Evolutionary conservation across 2,888 invertebrate genomes (phyloP).

Genomic region (Phrixothrix hirtus): DNA sequence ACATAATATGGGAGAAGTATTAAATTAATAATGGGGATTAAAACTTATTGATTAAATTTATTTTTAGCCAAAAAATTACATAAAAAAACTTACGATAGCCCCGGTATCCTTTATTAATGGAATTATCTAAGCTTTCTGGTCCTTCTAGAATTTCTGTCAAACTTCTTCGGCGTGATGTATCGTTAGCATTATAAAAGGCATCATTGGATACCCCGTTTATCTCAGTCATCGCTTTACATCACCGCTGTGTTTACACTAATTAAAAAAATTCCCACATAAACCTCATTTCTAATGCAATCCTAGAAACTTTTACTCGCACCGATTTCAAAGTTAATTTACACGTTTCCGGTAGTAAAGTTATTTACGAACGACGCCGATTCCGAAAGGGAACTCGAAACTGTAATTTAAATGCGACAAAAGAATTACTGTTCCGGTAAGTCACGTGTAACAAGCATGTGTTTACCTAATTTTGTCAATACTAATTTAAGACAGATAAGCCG

Average conservation of each 20-base stretch:
- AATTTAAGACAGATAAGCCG: no score
- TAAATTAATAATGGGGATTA: no score
- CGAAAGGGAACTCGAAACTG: neutral
- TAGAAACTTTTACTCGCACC: neutral
- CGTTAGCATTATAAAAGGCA: neutral
- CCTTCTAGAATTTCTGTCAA: slow-evolving; percentile 39
- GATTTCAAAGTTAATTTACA: neutral
- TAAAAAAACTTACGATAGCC: slow-evolving; percentile 46
- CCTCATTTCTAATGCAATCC: neutral
- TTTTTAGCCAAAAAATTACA: neutral
- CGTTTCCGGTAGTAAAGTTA: neutral
- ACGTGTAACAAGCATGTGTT: no score
- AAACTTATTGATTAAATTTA: no score
- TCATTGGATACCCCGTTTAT: slow-evolving; percentile 11
- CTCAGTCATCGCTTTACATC: slow-evolving; percentile 5
- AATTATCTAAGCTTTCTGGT: slow-evolving; percentile 34
- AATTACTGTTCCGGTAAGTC: no score
- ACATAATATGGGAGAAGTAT: no score
- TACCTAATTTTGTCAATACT: no score
- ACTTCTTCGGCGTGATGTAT: slow-evolving; percentile 2
- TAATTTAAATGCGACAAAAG: neutral
- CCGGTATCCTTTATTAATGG: slow-evolving; percentile 39
- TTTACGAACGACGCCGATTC: neutral
- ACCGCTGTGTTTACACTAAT: neutral
- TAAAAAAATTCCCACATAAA: neutral